Base-by-base conservation (phyloP, 2,888 invertebrate genomes). In the Polietes domitor region DNA sequence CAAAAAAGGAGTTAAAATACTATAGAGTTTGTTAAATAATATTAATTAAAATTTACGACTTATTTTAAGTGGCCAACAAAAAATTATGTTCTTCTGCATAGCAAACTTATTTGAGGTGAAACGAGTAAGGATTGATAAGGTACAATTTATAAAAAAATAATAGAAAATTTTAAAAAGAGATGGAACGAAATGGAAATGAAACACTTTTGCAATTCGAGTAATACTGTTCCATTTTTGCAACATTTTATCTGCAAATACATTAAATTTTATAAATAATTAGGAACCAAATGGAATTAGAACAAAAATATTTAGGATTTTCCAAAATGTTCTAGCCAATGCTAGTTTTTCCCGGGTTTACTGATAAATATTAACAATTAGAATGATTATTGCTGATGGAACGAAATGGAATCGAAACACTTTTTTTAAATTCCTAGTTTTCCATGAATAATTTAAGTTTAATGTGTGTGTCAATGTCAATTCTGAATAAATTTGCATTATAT, bases 151-250 rank as follows among this genome's bases (percentile, higher is more conserved):
- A n/a, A n/a, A n/a, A n/a, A n/a, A 32, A 32, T 9, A 32, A 6
- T 32, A n/a, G n/a, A 32, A 32, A 32, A 32, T 32, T 32, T 32
- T 32, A 32, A 32, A 32, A 9, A 32, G 32, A 32, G 9, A 24
- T 19, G 58, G 12, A 24, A n/a, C 7, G 6, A 28, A 74, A 61
- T 61, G 37, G 58, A 58, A 74, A 28, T 61, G n/a, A 61, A 61
- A 61, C n/a, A 61, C 15, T 21, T n/a, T 61, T 28, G 12, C n/a
- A n/a, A n/a, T n/a, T n/a, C n/a, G n/a, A n/a, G n/a, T n/a, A n/a
- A n/a, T n/a, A 17, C 19, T 53, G n/a, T 53, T 17, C 1, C 50
- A 3, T 32, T 32, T n/a, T n/a, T n/a, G n/a, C n/a, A n/a, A n/a
- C n/a, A n/a, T n/a, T n/a, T n/a, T n/a, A n/a, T n/a, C n/a, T n/a